phyloP scores from a whole-genome alignment of 2,888 invertebrate genomes.

The Nowickia ferox region DNA sequence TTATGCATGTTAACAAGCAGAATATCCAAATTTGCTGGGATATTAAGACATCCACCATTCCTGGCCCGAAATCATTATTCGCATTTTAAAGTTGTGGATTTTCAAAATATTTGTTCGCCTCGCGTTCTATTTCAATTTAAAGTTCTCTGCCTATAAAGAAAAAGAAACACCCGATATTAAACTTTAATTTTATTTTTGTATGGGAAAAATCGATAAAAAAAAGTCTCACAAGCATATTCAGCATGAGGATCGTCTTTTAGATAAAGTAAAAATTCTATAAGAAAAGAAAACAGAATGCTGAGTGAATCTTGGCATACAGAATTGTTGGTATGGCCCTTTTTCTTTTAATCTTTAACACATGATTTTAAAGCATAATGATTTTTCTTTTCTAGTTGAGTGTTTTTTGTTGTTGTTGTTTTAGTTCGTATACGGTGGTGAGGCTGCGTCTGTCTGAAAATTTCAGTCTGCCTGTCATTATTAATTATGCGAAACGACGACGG shows the following conservation, averaged over 20 bases:
- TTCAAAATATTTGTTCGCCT: background rate
- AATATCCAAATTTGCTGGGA: too few relatives aligned
- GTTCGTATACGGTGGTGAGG: constrained; percentile 41
- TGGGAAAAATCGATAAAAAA: constrained; percentile 43
- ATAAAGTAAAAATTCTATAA: constrained; percentile 46
- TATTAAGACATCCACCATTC: too few relatives aligned
- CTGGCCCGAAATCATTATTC: too few relatives aligned
- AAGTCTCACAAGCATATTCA: constrained; percentile 61
- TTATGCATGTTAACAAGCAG: background rate
- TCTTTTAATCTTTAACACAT: constrained; percentile 71
- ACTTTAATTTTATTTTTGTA: background rate
- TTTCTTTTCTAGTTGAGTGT: constrained; percentile 54
- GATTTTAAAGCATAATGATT: constrained; percentile 68
- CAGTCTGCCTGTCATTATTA: constrained; percentile 73
- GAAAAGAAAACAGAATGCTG: constrained; percentile 16
- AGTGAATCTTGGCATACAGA: constrained; percentile 56
- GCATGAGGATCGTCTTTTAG: constrained; percentile 45
- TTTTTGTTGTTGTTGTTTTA: constrained; percentile 1
- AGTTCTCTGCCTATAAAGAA: background rate
- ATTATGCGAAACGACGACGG: constrained; percentile 72
- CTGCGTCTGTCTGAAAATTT: constrained; percentile 69
- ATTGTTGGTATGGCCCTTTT: constrained; percentile 58
- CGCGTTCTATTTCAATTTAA: background rate
- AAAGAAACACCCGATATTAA: background rate
- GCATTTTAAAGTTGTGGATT: too few relatives aligned